Percentiles rank a stretch among this genome's conserved stretches.
Conservation (phyloP, 2,797 vertebrate species). For the Otolemur crassicaudatus region DNA sequence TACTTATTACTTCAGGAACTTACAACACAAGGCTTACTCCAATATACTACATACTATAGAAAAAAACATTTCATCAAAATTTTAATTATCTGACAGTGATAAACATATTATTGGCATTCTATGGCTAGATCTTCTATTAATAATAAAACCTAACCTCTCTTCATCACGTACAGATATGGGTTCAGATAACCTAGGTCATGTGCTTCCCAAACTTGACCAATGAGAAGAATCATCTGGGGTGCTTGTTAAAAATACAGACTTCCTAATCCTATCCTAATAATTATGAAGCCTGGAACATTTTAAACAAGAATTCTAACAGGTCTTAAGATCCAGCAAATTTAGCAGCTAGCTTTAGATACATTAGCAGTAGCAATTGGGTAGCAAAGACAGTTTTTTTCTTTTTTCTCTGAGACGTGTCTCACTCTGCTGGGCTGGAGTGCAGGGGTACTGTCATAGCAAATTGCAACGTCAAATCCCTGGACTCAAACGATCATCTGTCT, state of each 20-base stretch:
- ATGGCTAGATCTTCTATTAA: neutral
- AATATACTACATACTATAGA: neutral
- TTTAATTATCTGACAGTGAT: neutral
- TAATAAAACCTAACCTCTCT: neutral
- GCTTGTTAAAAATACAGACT: neutral
- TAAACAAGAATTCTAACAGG: neutral
- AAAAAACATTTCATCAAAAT: neutral
- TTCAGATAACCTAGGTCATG: neutral
- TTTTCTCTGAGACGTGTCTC: neutral
- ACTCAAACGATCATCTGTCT: neutral
- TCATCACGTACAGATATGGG: neutral
- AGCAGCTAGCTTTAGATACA: neutral
- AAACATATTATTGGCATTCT: neutral
- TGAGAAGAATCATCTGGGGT: neutral
- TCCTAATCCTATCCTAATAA: neutral
- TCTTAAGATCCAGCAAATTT: constrained; percentile 6
- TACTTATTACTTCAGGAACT: neutral
- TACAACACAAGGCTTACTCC: neutral
- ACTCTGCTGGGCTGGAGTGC: neutral
- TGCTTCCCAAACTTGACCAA: neutral
- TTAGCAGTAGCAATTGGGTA: neutral
- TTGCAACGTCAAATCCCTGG: neutral
- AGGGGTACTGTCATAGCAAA: neutral
- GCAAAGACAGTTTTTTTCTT: neutral
- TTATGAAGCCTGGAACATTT: neutral